Evolutionary conservation across 2,113 vertebrate genomes (phyloP).

Genomic region (Lontra canadensis): DNA sequence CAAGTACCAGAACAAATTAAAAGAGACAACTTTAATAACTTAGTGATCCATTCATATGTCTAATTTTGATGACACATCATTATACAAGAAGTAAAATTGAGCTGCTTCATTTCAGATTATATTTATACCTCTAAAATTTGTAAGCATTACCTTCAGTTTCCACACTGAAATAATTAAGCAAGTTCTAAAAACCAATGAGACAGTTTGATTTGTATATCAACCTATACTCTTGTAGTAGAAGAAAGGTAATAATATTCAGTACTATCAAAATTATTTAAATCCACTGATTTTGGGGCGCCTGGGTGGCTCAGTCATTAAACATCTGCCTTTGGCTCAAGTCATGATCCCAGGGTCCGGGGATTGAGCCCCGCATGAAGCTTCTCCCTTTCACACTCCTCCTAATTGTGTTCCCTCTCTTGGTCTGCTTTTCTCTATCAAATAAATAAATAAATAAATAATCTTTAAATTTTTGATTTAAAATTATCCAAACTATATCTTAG

Average conservation of each 20-base stretch:
- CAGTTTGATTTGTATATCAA: not conserved
- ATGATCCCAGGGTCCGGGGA: no score
- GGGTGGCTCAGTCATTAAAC: no score
- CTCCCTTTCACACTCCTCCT: no score
- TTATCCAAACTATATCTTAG: not conserved
- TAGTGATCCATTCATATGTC: constrained; percentile 47
- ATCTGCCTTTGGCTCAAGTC: no score
- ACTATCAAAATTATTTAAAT: constrained; percentile 40
- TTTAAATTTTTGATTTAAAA: not conserved
- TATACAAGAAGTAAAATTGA: constrained; percentile 58
- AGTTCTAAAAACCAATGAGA: not conserved
- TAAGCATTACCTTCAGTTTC: constrained; percentile 1
- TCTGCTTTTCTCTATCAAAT: no score
- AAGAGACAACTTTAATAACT: constrained; percentile 54
- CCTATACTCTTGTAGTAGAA: not conserved
- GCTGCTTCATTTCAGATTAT: not conserved
- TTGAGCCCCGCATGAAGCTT: no score
- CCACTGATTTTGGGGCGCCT: not conserved
- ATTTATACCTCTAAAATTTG: constrained; percentile 50
- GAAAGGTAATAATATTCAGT: constrained; percentile 19
- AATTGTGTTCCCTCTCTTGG: no score
- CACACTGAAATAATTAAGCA: constrained; percentile 23
- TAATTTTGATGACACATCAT: constrained; percentile 61
- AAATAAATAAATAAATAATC: no score
- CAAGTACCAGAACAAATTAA: constrained; percentile 42